Evolutionary conservation across 2,797 vertebrate species (phyloP).

Genomic region (Myotis daubentonii): DNA sequence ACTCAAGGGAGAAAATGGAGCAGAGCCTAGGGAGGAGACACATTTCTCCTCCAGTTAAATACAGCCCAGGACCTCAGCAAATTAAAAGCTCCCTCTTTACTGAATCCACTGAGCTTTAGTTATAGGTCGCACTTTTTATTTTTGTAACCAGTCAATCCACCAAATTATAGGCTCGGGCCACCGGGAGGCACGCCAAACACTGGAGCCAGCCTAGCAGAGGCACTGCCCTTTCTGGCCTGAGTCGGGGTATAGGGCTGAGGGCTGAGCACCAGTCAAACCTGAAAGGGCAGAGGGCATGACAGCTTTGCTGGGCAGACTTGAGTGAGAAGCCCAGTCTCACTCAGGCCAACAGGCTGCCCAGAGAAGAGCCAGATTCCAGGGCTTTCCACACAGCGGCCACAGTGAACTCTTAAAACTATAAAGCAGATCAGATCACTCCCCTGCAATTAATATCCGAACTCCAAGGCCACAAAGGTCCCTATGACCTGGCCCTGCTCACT

Average conservation of each 20-base stretch:
- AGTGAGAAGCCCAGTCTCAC: not conserved
- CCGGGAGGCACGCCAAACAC: slow-evolving; percentile 67
- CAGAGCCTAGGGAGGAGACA: slow-evolving; percentile 65
- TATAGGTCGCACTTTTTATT: slow-evolving; percentile 84
- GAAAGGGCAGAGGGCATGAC: slow-evolving; percentile 39
- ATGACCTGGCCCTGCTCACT: not conserved
- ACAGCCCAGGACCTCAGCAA: slow-evolving; percentile 77
- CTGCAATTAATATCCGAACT: not conserved
- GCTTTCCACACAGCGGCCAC: not conserved
- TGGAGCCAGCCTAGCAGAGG: slow-evolving; percentile 63
- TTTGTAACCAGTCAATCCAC: slow-evolving; percentile 81
- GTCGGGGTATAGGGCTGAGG: not conserved
- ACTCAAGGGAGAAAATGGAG: slow-evolving; percentile 55
- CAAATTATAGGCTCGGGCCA: slow-evolving; percentile 80
- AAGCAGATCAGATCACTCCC: not conserved
- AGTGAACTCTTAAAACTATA: not conserved
- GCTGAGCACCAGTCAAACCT: slow-evolving; percentile 59
- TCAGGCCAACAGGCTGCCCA: not conserved
- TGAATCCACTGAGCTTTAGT: slow-evolving; percentile 80
- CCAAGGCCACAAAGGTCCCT: not conserved
- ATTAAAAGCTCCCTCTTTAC: slow-evolving; percentile 81
- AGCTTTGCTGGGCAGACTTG: not conserved
- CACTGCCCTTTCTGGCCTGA: slow-evolving; percentile 64
- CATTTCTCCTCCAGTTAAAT: slow-evolving; percentile 75
- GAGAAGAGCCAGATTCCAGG: not conserved